Percentiles rank a stretch among this genome's conserved stretches.
These are phyloP conservation scores for Trichogramma pretiosum DNA, from an alignment of 1,140 invertebrate species.

Conservation along the genomic window DNA sequence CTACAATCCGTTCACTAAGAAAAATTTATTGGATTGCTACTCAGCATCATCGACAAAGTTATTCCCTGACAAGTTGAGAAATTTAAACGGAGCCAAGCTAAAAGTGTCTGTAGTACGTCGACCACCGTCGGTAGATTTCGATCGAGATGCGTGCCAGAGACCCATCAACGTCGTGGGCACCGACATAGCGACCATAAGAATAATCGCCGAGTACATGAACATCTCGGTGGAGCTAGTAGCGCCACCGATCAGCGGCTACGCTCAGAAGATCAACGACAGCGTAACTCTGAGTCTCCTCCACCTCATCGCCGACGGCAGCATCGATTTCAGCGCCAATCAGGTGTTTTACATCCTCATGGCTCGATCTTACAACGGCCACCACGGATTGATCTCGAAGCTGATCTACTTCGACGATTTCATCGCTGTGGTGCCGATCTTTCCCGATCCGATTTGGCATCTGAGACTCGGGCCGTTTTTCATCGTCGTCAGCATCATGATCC, in stretches of 20 bases:
- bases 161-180: background rate
- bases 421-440: constrained; percentile 3
- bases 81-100: constrained; percentile 8
- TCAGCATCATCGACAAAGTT: background rate
- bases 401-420: background rate
- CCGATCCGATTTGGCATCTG: background rate
- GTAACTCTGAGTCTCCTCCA: background rate
- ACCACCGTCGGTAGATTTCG: background rate
- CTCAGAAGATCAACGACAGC: background rate
- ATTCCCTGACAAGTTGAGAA: constrained; percentile 10
- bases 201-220: background rate
- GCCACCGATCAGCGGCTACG: too few relatives aligned
- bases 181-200: background rate
- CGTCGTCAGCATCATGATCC: background rate
- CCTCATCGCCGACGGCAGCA: background rate
- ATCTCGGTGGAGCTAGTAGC: constrained; percentile 4
- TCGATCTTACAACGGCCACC: background rate
- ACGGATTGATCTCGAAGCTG: too few relatives aligned
- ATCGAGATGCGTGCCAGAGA: background rate
- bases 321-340: background rate
- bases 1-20: constrained; percentile 8
- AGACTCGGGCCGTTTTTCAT: background rate
- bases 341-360: too few relatives aligned
- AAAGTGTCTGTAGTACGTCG: background rate
- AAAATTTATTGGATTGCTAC: background rate